Evolutionary conservation across 2,888 invertebrate species (phyloP), one percentile per base, ranked within the genome.

Genomic region (Spialia ferax): DNA sequence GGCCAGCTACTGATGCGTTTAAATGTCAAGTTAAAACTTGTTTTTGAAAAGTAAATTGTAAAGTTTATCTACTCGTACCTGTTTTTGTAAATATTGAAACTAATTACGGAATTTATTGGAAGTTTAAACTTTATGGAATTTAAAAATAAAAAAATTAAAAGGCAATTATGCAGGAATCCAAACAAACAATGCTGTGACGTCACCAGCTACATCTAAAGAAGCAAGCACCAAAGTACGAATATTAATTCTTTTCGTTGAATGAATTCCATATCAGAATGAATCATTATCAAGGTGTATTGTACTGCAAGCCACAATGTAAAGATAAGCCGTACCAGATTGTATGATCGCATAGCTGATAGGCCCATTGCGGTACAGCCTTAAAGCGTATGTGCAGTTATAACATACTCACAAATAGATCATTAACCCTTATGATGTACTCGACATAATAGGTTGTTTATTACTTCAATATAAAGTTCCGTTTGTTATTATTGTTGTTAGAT

Each of bases 221-320:
- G 18, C 18, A 18, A 52, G 23, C 50, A 13, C 22, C 20, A n/a
- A n/a, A 2, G 3, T 35, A 35, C 35, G n/a, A 45, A 20, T 45
- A 45, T 23, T 35, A 50, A 50, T 54, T 23, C 50, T 29, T 55
- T 55, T 50, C 35, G 5, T 20, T 55, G n/a, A 54, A 63, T 63
- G 63, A 38, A 54, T 42, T 54, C 54, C 38, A 23, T 38, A 38
- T 38, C 54, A 38, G 38, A 54, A 63, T 54, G 26, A 23, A 38
- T 63, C 55, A 29, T 23, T 63, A 63, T 38, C 52, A 22, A 55
- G 50, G 10, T 26, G 63, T 63, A 63, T 63, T 63, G 63, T 59
- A 59, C 23, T 42, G 57, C 42, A 42, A 35, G 38, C 56, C 56
- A 35, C 57, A 38, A 42, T 55, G 20, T 29, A 63, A 23, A 63